These are phyloP conservation scores for Archegozetes longisetosus DNA, from an alignment of 1,140 invertebrate genomes.

Conservation along the genomic window DNA sequence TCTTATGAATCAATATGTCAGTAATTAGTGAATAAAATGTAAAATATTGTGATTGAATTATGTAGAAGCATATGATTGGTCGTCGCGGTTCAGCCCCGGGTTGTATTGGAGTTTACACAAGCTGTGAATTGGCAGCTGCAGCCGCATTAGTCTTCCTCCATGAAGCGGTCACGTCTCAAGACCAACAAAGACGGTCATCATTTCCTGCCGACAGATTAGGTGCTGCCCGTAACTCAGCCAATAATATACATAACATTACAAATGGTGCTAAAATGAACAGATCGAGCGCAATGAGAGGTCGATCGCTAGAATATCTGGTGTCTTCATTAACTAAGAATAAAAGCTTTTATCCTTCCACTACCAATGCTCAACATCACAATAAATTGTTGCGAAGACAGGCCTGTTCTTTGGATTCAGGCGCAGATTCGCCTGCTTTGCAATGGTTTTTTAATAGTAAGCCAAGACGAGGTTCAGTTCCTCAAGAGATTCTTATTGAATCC, in stretches of 20 bases:
- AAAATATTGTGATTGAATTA: too few species aligned
- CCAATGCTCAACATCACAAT: neutral
- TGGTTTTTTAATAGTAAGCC: constrained; percentile 1
- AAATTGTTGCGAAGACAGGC: constrained; percentile 9
- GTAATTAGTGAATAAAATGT: too few species aligned
- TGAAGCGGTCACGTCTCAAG: neutral
- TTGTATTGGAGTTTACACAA: constrained; percentile 14
- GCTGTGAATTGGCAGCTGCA: constrained; percentile 6
- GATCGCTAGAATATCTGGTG: neutral
- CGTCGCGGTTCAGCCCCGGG: constrained; percentile 17
- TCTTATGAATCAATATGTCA: too few species aligned
- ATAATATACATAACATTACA: neutral
- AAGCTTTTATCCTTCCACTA: constrained; percentile 1
- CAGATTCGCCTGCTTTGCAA: neutral
- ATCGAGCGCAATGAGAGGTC: neutral
- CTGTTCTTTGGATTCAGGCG: neutral
- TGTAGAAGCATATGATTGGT: neutral
- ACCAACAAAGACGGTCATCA: constrained; percentile 7
- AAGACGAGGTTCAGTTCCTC: constrained; percentile 14
- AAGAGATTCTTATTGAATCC: constrained; percentile 18
- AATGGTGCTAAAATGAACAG: neutral
- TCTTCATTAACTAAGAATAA: neutral
- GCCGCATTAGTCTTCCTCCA: constrained; percentile 14
- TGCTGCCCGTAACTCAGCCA: neutral
- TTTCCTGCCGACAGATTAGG: constrained; percentile 10